phyloP scores from a whole-genome alignment of 2,113 vertebrate genomes.

The Murina feae region DNA sequence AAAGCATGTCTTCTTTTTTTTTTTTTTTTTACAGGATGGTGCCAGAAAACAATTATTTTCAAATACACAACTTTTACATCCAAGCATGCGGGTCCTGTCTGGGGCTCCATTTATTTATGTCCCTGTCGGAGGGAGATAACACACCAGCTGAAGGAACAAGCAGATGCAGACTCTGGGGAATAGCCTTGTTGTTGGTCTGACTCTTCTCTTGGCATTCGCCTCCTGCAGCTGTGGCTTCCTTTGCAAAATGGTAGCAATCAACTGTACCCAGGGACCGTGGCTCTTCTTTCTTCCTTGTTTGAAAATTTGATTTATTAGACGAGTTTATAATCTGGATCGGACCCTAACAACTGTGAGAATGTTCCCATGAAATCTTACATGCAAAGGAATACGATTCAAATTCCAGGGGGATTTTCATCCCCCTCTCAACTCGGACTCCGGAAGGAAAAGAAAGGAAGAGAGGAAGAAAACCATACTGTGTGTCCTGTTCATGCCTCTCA shows the following conservation, averaged over 20 bases:
- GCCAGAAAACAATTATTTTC: conserved; percentile 66
- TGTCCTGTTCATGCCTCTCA: conserved; percentile 11
- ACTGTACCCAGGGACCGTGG: background rate
- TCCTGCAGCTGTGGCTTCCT: conserved; percentile 34
- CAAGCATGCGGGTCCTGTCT: conserved; percentile 48
- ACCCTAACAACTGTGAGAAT: conserved; percentile 25
- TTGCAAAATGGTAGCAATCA: conserved; percentile 29
- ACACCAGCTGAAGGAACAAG: conserved; percentile 59
- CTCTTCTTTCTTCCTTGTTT: background rate
- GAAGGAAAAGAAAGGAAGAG: background rate
- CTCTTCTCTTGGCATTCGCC: conserved; percentile 46
- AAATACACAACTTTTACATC: conserved; percentile 58
- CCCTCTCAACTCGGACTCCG: background rate
- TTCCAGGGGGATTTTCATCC: conserved; percentile 4
- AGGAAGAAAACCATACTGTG: background rate
- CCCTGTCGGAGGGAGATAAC: conserved; percentile 68
- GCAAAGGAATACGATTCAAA: background rate
- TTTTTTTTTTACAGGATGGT: background rate
- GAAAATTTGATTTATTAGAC: conserved; percentile 42
- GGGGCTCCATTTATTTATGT: conserved; percentile 72
- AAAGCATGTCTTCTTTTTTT: conserved; percentile 42
- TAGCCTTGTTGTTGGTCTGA: background rate
- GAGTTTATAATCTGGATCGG: conserved; percentile 41
- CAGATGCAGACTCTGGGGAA: conserved; percentile 35
- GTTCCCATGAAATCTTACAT: conserved; percentile 57